Base-by-base conservation (phyloP, 2,113 vertebrate species). In the Delphinus delphis region DNA sequence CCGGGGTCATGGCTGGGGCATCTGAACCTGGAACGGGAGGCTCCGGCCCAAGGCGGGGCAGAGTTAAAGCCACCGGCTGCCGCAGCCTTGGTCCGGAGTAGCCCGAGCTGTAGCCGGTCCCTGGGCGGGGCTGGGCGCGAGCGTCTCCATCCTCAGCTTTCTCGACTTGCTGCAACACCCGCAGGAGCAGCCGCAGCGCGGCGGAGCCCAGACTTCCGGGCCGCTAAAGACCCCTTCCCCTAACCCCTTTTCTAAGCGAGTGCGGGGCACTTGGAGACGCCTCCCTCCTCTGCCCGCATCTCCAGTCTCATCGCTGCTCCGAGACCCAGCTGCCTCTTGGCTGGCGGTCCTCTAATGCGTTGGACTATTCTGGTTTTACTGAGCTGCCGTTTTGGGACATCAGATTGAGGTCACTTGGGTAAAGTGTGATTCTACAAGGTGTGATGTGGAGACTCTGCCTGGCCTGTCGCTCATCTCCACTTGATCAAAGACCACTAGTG, bases 361-460 rank as follows among this genome's bases (percentile, higher is more conserved):
- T 50, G 65, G 58, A 25, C 93, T 77, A 15, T 6, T 11, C 23
- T 62, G 63, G 20, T 53, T 47, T 84, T 62, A 10, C 26, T 1
- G 77, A 85, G 36, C 73, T 47, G 62, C 53, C 9, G 26, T 77
- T 73, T 76, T 2, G 80, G 88, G 60, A 58, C 70, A 33, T 38
- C 88, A 33, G 8, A 33, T 80, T 76, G 55, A 33, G 90, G 80
- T 88, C 41, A 3, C 6, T 0, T 2, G n/a, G 38, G 67, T 63
- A 82, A 50, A 31, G 65, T 18, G 44, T 93, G 80, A 87, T 68
- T 74, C 86, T n/a, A 58, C 73, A 31, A 38, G 68, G 26, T 60
- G 65, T 25, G 26, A 31, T n/a, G 84, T 28, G 67, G n/a, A 81
- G 70, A 62, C 74, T 15, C 33, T 62, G 80, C 33, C 50, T 67